phyloP scores from a whole-genome alignment of 1,140 invertebrate genomes.

The Macrosteles quadrilineatus region DNA sequence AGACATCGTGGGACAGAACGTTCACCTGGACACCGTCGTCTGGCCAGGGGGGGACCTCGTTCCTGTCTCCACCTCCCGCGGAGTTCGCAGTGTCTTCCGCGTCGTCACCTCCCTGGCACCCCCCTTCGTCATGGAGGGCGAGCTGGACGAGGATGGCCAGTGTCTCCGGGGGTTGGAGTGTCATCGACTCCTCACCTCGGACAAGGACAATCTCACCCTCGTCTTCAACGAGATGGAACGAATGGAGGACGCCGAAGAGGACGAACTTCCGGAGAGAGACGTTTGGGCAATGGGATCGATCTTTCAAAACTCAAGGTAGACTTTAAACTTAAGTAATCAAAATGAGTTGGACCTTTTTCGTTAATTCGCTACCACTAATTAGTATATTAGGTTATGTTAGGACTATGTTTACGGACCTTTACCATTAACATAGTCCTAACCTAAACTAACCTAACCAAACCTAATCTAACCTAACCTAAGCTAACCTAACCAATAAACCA shows the following conservation, averaged over 20 bases:
- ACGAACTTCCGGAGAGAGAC: slow-evolving; percentile 18
- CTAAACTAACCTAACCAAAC: no score
- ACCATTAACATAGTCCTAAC: no score
- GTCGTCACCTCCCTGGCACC: slow-evolving; percentile 86
- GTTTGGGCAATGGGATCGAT: slow-evolving; percentile 26
- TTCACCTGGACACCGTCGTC: slow-evolving; percentile 80
- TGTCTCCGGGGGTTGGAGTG: slow-evolving; percentile 71
- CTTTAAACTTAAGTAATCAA: no score
- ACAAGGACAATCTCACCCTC: slow-evolving; percentile 67
- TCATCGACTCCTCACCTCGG: slow-evolving; percentile 67
- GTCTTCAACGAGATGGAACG: slow-evolving; percentile 66
- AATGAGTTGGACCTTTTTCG: no score
- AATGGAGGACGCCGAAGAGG: slow-evolving; percentile 51
- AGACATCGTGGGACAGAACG: slow-evolving; percentile 67
- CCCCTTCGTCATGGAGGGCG: slow-evolving; percentile 77
- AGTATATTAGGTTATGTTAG: no score
- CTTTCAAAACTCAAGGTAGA: slow-evolving; percentile 33
- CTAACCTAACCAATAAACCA: no score
- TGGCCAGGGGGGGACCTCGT: slow-evolving; percentile 84
- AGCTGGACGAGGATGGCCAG: slow-evolving; percentile 70
- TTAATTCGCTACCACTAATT: no score
- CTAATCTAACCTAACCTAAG: no score
- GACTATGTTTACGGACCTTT: no score
- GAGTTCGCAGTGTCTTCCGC: slow-evolving; percentile 68
- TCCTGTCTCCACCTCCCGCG: slow-evolving; percentile 58